Percentiles rank a stretch among this genome's conserved stretches.
phyloP scores from a whole-genome alignment of 2,797 vertebrate genomes.

The Sternarchorhynchus goeldii region DNA sequence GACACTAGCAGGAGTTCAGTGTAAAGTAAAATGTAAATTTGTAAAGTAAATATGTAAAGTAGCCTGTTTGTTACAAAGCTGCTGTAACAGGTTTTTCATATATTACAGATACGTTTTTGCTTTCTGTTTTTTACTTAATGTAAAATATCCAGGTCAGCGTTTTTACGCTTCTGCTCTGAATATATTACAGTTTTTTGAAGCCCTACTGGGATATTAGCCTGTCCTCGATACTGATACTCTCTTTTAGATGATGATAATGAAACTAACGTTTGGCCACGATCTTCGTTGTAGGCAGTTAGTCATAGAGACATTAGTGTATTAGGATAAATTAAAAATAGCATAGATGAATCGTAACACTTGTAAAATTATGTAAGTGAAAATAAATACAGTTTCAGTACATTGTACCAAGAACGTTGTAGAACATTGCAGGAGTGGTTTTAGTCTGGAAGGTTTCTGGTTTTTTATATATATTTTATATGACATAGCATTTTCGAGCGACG shows the following conservation, averaged over 20 bases:
- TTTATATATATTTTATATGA: no score
- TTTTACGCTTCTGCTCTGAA: constrained; percentile 26
- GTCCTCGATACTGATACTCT: constrained; percentile 21
- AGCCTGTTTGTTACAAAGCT: no score
- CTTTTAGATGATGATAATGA: constrained; percentile 18
- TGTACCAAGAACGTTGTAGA: no score
- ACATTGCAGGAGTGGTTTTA: no score
- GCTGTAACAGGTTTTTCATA: not conserved
- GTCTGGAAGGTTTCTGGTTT: no score
- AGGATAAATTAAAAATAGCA: constrained; percentile 12
- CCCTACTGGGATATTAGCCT: constrained; percentile 47
- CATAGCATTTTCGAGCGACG: no score
- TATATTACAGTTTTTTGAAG: constrained; percentile 40
- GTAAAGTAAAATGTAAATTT: no score
- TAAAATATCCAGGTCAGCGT: constrained; percentile 42
- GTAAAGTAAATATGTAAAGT: no score
- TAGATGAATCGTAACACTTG: not conserved
- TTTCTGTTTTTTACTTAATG: constrained; percentile 30
- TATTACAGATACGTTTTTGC: constrained; percentile 24
- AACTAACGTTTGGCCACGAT: not conserved
- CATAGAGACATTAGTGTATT: not conserved
- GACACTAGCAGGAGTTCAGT: no score
- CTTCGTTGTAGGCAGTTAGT: constrained; percentile 16
- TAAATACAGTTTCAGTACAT: no score
- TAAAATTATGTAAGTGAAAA: no score